These are phyloP conservation scores for Fissipunctia ypsillon DNA, from an alignment of 2,888 invertebrate species.

Conservation along the genomic window DNA sequence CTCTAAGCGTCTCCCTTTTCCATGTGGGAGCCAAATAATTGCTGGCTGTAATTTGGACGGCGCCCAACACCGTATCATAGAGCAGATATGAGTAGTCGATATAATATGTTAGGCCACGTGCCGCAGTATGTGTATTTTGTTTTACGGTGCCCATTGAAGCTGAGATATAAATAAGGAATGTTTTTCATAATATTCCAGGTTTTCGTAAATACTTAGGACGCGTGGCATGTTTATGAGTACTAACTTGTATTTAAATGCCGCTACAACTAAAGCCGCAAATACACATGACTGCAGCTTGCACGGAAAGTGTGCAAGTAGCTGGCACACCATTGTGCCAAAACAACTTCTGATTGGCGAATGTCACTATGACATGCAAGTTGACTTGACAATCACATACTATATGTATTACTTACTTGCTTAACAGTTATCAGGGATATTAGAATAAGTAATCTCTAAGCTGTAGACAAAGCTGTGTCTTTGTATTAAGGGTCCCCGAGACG, in stretches of 20 bases:
- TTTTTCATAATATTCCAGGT: constrained; percentile 26
- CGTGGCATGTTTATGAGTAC: neutral
- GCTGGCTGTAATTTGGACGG: constrained; percentile 56
- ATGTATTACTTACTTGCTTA: neutral
- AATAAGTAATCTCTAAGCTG: neutral
- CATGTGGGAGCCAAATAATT: constrained; percentile 52
- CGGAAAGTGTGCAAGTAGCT: neutral
- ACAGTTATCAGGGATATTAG: neutral
- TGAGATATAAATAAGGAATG: constrained; percentile 22
- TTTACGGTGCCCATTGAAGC: constrained; percentile 46
- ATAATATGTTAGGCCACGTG: constrained; percentile 52
- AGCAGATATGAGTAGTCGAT: constrained; percentile 56
- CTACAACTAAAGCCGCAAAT: neutral
- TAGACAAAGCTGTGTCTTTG: neutral
- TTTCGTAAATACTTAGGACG: constrained; percentile 2
- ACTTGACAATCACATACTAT: too few relatives aligned
- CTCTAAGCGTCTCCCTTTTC: constrained; percentile 38
- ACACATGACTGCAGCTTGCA: neutral
- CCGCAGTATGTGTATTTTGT: constrained; percentile 35
- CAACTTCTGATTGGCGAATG: neutral
- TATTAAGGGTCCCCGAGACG: too few relatives aligned
- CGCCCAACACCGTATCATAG: constrained; percentile 58
- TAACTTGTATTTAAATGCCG: neutral
- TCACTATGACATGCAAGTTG: neutral
- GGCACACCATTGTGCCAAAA: neutral